Evolutionary conservation across 2,888 invertebrate species (phyloP).

Genomic region (Hydrotaea diabolus): DNA sequence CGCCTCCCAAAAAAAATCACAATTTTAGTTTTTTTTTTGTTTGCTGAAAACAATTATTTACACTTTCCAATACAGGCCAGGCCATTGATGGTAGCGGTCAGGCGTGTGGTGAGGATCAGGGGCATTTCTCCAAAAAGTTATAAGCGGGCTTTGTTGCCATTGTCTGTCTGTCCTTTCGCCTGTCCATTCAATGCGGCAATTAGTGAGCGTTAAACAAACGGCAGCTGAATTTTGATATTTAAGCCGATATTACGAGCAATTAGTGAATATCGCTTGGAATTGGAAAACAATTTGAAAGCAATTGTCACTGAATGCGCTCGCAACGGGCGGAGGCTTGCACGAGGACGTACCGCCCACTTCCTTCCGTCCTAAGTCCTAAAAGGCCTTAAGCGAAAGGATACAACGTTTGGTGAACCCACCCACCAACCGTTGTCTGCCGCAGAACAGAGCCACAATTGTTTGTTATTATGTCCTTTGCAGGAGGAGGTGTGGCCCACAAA

Average conservation of each 20-base stretch:
- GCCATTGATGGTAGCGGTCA: neutral
- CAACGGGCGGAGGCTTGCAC: neutral
- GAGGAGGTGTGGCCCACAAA: neutral
- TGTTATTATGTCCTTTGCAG: no score
- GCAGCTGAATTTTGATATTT: constrained; percentile 17
- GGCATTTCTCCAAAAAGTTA: neutral
- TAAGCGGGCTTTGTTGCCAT: neutral
- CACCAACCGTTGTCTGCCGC: constrained; percentile 25
- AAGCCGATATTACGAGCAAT: constrained; percentile 29
- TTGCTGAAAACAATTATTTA: constrained; percentile 31
- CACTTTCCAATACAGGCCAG: constrained; percentile 19
- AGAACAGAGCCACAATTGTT: no score
- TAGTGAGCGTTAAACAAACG: neutral
- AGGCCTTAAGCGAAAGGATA: no score
- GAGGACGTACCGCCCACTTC: neutral
- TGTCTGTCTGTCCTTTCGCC: neutral
- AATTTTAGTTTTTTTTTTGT: neutral
- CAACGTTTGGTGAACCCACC: constrained; percentile 54
- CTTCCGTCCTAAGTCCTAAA: neutral
- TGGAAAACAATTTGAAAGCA: neutral
- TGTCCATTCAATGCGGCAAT: constrained; percentile 21
- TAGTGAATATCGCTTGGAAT: neutral
- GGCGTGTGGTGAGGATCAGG: neutral
- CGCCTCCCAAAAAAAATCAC: constrained; percentile 27
- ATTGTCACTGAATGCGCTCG: neutral